phyloP scores from a whole-genome alignment of 2,113 vertebrate genomes.

The Antechinus flavipes region DNA sequence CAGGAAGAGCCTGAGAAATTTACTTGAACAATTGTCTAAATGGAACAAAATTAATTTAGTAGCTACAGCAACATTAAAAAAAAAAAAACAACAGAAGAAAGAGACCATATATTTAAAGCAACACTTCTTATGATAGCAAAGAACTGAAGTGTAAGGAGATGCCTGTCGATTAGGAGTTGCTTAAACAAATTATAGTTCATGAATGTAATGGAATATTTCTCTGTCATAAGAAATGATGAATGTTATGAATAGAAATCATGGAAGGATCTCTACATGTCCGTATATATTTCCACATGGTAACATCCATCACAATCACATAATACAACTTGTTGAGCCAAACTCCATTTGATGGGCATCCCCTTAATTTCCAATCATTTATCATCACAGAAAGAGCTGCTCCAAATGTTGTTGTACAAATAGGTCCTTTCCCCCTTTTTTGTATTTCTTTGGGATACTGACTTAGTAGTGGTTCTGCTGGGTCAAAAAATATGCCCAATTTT shows the following conservation, averaged over 20 bases:
- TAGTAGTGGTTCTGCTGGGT: no score
- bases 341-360: no score
- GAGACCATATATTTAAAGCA: background rate
- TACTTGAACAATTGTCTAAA: background rate
- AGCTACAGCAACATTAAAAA: background rate
- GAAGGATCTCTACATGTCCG: background rate
- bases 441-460: no score
- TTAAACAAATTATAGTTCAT: background rate
- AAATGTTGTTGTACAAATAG: no score
- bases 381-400: no score
- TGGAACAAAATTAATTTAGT: background rate
- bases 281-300: background rate
- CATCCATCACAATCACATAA: no score
- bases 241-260: background rate
- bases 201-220: background rate
- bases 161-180: background rate
- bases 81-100: background rate
- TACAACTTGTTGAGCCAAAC: no score
- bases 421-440: no score
- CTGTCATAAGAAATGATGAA: background rate
- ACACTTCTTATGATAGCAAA: background rate
- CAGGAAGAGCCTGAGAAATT: background rate
- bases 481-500: no score
- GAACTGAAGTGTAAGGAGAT: background rate
- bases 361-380: no score